Conservation (phyloP, 2,888 invertebrate genomes). For the Trichopoda pennipes region DNA sequence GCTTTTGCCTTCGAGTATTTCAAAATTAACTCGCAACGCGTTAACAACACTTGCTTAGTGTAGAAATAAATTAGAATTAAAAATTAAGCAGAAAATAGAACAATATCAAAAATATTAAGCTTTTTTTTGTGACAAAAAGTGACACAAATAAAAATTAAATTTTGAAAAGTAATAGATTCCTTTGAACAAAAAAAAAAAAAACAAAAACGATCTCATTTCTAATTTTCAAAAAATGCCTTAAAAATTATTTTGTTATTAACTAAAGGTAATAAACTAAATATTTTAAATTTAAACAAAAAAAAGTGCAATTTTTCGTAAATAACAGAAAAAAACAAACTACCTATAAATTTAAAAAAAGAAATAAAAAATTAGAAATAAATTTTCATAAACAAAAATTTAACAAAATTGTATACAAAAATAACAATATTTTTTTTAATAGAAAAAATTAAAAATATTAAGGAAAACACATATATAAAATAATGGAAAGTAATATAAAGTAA, state of each 20-base stretch:
- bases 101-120: constrained; percentile 50
- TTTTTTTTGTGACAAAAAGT: constrained; percentile 24
- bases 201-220: constrained; percentile 53
- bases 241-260: constrained; percentile 36
- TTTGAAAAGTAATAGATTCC: constrained; percentile 7
- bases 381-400: too few species aligned
- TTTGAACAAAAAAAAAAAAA: not conserved
- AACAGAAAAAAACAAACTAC: constrained; percentile 8
- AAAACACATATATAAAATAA: too few species aligned
- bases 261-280: constrained; percentile 31
- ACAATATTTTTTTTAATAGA: too few species aligned
- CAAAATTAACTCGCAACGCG: constrained; percentile 77
- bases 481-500: too few species aligned
- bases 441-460: too few species aligned
- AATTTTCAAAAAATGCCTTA: constrained; percentile 63
- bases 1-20: constrained; percentile 72
- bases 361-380: too few species aligned
- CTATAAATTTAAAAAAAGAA: not conserved
- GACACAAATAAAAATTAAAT: not conserved
- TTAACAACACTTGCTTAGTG: constrained; percentile 70
- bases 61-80: constrained; percentile 46
- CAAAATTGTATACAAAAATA: too few species aligned
- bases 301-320: constrained; percentile 54
- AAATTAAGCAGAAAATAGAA: constrained; percentile 29
- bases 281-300: constrained; percentile 19